Evolutionary conservation across 1,140 invertebrate species (phyloP).

Genomic region (Conus betulinus): DNA sequence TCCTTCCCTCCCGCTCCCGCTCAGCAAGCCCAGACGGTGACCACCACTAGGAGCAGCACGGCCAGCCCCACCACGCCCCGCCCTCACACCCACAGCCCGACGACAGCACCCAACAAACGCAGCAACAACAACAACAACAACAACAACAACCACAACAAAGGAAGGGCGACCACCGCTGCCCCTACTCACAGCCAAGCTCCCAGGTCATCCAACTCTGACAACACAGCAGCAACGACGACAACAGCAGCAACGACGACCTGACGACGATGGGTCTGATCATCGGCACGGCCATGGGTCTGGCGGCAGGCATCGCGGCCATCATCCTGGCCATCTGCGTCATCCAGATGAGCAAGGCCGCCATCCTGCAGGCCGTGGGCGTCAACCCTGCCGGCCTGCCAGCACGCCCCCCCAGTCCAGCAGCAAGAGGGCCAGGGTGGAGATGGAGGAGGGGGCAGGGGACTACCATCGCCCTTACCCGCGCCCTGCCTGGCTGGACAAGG

Average conservation of each 20-base stretch:
- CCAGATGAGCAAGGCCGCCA: conserved; percentile 5
- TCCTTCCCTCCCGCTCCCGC: neutral
- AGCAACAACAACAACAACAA: neutral
- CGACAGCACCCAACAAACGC: neutral
- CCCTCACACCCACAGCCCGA: neutral
- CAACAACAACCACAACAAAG: neutral
- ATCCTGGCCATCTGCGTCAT: conserved; percentile 28
- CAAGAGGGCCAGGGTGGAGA: neutral
- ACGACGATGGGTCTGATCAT: conserved; percentile 29
- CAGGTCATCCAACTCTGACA: neutral
- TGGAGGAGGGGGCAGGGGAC: neutral
- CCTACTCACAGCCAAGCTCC: neutral
- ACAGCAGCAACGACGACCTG: conserved; percentile 10
- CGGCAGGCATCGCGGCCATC: neutral
- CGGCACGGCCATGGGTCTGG: conserved; percentile 14
- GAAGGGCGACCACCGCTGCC: neutral
- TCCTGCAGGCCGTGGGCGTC: neutral
- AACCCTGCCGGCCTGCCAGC: neutral
- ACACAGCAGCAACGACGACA: neutral
- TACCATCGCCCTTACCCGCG: neutral
- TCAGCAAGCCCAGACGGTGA: neutral
- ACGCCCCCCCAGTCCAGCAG: neutral
- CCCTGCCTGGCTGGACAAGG: conserved; percentile 16
- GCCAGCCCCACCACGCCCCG: too few relatives aligned
- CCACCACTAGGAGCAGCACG: neutral